phyloP scores from a whole-genome alignment of 2,888 invertebrate species.

The Thecocarcelia acutangulata region DNA sequence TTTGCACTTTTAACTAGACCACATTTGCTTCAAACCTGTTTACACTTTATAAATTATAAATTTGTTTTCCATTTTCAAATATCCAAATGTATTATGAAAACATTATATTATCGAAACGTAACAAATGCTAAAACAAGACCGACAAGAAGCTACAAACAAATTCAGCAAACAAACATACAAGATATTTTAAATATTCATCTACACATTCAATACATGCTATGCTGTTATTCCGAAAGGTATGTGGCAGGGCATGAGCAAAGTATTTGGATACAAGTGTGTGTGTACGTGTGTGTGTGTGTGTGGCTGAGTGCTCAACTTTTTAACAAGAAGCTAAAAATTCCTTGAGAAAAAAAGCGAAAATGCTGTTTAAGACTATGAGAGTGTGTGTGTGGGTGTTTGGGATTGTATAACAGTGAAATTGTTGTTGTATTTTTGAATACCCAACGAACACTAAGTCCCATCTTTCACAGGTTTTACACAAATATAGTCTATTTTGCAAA shows the following conservation, averaged over 20 bases:
- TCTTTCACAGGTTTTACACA: no score
- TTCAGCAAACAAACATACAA: constrained; percentile 3
- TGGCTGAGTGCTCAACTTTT: neutral
- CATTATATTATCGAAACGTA: constrained; percentile 19
- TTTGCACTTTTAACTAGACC: neutral
- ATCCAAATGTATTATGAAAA: constrained; percentile 21
- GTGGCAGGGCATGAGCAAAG: neutral
- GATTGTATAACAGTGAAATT: no score
- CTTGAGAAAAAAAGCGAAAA: neutral
- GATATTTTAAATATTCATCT: constrained; percentile 54
- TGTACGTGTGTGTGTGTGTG: neutral
- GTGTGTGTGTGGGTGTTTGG: neutral
- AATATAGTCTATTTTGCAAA: no score
- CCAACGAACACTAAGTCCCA: no score
- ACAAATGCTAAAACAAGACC: constrained; percentile 34
- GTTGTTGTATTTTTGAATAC: no score
- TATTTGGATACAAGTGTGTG: neutral
- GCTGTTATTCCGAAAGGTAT: neutral
- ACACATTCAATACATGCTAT: constrained; percentile 31
- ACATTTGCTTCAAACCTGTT: neutral
- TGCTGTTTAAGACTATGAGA: neutral
- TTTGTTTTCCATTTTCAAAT: constrained; percentile 3
- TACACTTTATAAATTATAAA: constrained; percentile 26
- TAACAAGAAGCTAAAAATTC: constrained; percentile 48
- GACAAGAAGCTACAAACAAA: constrained; percentile 1